Base-by-base conservation (phyloP, 2,888 invertebrate genomes). In the Thymelicus lineola region DNA sequence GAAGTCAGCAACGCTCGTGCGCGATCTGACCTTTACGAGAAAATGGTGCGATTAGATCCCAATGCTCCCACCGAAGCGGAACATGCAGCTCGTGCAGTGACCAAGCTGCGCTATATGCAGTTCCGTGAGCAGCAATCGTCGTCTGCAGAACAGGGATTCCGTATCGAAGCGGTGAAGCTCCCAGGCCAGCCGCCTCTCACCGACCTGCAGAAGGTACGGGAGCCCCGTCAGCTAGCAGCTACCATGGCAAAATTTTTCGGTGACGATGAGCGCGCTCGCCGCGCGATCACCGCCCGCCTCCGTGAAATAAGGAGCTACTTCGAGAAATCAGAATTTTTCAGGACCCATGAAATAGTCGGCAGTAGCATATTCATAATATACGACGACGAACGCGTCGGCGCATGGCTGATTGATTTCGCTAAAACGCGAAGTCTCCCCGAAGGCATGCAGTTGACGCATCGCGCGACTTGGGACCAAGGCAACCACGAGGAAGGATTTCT, bases 401-500 rank as follows among this genome's bases (percentile, higher is more conserved):
- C 97, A 7, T 99, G 99, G 99, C 94, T 99, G 77, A 99, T 99
- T 74, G 99, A 99, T 86, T 99, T 99, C 85, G 99, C 98, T 61
- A 99, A 99, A 86, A 98, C 98, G 0, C 95, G 97, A 66, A 94
- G 95, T 66, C 92, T 98, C 60, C 96, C 97, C 0, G 94, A 95
- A 28, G 96, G 96, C 10, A 79, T 94, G 35, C 92, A 89, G 63
- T 95, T 99, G 15, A 96, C 96, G 76, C 99, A 99, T 86, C 95
- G 98, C 70, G 93, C 94, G 7, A 93, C 95, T 14, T 99, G 99
- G 99, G 86, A 95, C 72, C 96, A 97, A 76, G 99, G 99, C n/a
- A 99, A 99, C 87, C 97, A 98, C 83, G 99, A 99, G 88, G 99
- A 99, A 87, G 99, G 99, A 7, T 97, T 98, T 80, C 95, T 99